Conservation (phyloP, 2,797 vertebrate species). For the Sylvilagus floridanus region DNA sequence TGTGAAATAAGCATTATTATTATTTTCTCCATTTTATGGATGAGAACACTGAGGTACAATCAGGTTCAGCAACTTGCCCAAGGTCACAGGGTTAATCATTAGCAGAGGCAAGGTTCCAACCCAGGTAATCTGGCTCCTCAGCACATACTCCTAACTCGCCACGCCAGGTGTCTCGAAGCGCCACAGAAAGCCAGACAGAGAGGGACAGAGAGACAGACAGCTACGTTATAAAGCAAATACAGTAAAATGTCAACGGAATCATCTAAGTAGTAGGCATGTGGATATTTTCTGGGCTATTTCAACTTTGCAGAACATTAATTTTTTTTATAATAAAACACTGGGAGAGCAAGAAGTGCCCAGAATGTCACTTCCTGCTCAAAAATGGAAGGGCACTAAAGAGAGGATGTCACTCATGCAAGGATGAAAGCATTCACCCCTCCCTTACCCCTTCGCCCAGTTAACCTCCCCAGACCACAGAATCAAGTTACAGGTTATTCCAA, state of each 20-base stretch:
- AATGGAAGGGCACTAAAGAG: neutral
- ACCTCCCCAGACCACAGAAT: constrained; percentile 16
- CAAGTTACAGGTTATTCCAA: constrained; percentile 29
- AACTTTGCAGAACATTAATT: neutral
- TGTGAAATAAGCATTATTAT: neutral
- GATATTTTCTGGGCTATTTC: neutral
- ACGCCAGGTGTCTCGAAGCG: neutral
- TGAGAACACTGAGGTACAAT: neutral
- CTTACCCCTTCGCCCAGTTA: neutral
- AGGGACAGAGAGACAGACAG: neutral
- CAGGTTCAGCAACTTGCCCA: neutral
- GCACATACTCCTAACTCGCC: neutral
- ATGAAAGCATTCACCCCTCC: neutral
- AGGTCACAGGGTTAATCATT: neutral
- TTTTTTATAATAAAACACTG: constrained; percentile 32
- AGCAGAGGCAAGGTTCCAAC: neutral
- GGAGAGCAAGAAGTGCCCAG: neutral
- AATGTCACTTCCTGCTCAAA: constrained; percentile 19
- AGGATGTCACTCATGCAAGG: neutral
- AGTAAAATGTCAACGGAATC: neutral
- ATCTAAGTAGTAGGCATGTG: neutral
- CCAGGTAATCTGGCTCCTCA: neutral
- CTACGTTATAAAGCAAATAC: neutral
- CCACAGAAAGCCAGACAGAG: neutral
- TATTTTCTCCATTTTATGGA: constrained; percentile 3